phyloP scores from a whole-genome alignment of 2,888 invertebrate genomes.

The Rotaria sp. region DNA sequence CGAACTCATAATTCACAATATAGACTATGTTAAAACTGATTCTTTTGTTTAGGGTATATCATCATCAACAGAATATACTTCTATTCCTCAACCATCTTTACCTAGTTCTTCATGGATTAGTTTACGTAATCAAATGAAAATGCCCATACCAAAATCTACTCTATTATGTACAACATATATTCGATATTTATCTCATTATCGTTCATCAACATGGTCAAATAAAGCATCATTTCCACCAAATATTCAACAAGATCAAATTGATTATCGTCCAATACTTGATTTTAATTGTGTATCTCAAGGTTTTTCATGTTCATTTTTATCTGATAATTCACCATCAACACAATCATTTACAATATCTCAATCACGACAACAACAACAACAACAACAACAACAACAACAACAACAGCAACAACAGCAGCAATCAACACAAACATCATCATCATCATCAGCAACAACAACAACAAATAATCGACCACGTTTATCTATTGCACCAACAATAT shows the following conservation, averaged over 20 bases:
- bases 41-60: background rate
- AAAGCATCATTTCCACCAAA: background rate
- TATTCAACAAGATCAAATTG: background rate
- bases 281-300: background rate
- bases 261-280: background rate
- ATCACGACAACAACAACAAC: no score
- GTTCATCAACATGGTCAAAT: background rate
- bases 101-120: background rate
- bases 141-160: background rate
- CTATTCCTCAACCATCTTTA: background rate
- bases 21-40: no score
- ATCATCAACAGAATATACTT: background rate
- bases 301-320: background rate
- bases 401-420: no score
- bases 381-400: no score
- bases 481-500: background rate
- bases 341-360: background rate
- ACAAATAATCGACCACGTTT: background rate
- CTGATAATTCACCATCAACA: background rate
- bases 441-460: background rate
- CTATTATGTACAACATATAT: background rate
- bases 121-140: conserved; percentile 16
- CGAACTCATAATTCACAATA: no score
- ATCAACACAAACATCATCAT: no score
- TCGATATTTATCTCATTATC: conserved; percentile 21